Evolutionary conservation across 2,113 vertebrate genomes (phyloP), one percentile per base, ranked within the genome.

Genomic region (Mobula birostris): DNA sequence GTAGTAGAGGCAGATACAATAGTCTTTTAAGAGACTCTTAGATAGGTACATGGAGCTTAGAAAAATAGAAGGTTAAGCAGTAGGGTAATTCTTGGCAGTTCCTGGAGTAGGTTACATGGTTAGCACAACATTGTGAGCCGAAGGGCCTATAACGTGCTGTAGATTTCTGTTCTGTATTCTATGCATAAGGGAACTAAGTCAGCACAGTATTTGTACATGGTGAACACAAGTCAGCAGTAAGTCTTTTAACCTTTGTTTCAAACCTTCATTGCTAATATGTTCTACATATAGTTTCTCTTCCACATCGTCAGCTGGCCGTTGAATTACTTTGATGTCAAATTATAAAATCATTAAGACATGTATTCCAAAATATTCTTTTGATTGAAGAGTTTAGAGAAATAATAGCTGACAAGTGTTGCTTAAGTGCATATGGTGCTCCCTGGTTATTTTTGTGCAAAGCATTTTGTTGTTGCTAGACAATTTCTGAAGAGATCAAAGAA

Each of bases 401-500:
- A 90, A 66, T 66, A 66, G 85, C 63, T 66, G 61, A 66, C 14
- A 90, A 90, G 58, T 90, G 61, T 61, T 66, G 85, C 15, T n/a
- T n/a, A n/a, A 66, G 63, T 32, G 14, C 63, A 29, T 88, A 6
- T 63, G 27, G 58, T 14, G 9, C 61, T 87, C 56, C 83, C 56
- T 66, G 5, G 27, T 88, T 88, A 63, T 66, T 66, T 90, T 32
- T 15, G 5, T 90, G 29, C 6, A 66, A 63, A 88, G n/a, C 14
- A 88, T 88, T 63, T 88, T n/a, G 15, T 63, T 88, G 63, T 66
- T 66, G 12, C 61, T 66, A 58, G 85, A 7, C 66, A 29, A 66
- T 90, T n/a, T 90, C 58, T 90, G 85, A 90, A 90, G 66, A 90
- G 85, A 90, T 66, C 61, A 90, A 90, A 66, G 17, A 90, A n/a